A percentile compares a stretch with the other conserved stretches of the same genome.
Evolutionary conservation across 2,797 vertebrate species (phyloP).

Genomic region (Notamacropus eugenii): DNA sequence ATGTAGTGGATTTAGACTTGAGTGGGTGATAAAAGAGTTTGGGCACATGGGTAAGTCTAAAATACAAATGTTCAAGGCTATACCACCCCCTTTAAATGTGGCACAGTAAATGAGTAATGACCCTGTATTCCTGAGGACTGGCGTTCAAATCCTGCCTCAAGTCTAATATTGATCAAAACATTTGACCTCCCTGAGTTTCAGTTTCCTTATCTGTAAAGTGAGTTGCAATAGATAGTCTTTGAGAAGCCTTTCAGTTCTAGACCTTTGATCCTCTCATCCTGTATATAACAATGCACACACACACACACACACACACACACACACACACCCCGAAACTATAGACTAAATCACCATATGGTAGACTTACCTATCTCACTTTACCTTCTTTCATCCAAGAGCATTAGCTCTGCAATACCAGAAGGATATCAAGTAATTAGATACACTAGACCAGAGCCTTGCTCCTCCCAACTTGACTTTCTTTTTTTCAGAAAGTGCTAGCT

Average conservation of each 20-base stretch:
- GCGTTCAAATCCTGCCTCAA: not conserved
- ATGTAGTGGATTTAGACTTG: not conserved
- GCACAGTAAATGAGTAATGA: not conserved
- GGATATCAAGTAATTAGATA: not conserved
- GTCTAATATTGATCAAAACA: not conserved
- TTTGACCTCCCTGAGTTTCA: not conserved
- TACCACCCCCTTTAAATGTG: not conserved
- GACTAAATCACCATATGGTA: not conserved
- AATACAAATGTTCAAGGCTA: not conserved
- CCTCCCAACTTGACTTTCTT: not conserved
- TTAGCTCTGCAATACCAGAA: not conserved
- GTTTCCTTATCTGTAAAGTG: not conserved
- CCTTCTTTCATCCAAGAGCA: not conserved
- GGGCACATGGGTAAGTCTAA: not conserved
- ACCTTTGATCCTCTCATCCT: not conserved
- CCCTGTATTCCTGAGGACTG: not conserved
- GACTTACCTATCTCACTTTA: not conserved
- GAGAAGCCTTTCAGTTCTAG: not conserved
- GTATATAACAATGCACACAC: not conserved
- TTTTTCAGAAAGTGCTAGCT: not conserved
- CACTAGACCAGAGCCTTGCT: not conserved
- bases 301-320: not conserved
- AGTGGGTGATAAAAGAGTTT: not conserved
- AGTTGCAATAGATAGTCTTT: not conserved
- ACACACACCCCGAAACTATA: not conserved